Base-by-base conservation (phyloP, 2,113 vertebrate genomes). In the Oncorhynchus gorbuscha region DNA sequence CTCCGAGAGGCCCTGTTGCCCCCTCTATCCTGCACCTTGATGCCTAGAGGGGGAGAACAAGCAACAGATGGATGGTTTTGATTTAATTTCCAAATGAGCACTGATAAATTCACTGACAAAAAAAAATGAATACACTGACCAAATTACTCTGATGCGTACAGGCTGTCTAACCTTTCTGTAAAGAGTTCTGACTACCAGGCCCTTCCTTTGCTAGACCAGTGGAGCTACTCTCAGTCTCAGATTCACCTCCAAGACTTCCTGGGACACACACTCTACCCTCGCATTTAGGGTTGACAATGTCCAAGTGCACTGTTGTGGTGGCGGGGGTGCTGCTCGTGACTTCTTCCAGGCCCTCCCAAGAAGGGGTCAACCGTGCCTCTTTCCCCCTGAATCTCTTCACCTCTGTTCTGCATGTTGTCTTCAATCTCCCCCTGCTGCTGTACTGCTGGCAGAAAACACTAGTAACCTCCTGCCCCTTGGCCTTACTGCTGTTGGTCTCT, bases 231-330 rank as follows among this genome's bases (percentile, higher is more conserved):
- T 12, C 18, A 55, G 59, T 59, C 65, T 58, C 51, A 73, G 13
- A 12, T 48, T 45, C 14, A 18, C n/a, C 55, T 28, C n/a, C 51
- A 16, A 4, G 51, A 55, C 3, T 18, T 55, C 51, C 51, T 16
- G 16, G 4, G 51, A 35, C 8, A 18, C 32, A 3, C 16, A 64
- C 3, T 30, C 6, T 49, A n/a, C 48, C 39, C 45, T 78, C 65
- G 22, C 58, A 14, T 22, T 81, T 55, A 3, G 83, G 76, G 20
- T 80, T 69, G 26, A 79, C 62, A 14, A 81, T 69, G 55, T 82
- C 83, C 69, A 81, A 81, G 12, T 76, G 74, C 18, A 18, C 58
- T 58, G 14, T 18, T 45, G 32, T 59, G 14, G 61, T 61, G 11
- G 8, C 77, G 69, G 77, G 49, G 48, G 51, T 18, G 14, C 51